These are phyloP conservation scores for Riparia riparia DNA, from an alignment of 2,113 vertebrate species.

Conservation along the genomic window DNA sequence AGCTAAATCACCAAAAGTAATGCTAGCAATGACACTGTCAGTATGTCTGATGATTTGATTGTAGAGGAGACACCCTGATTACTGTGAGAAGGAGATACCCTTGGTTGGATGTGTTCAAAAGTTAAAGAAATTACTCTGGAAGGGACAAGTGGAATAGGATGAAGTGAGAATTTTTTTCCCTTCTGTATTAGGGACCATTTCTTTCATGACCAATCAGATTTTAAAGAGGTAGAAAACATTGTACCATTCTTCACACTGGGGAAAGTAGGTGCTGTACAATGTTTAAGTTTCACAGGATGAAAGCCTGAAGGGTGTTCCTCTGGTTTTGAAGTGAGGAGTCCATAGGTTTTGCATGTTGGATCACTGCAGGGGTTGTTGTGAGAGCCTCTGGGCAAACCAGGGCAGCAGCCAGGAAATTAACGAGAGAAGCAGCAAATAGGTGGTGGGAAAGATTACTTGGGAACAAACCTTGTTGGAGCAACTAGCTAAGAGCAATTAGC, in stretches of 20 bases:
- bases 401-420: neutral
- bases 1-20: neutral
- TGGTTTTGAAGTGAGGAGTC: neutral
- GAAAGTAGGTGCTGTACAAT: neutral
- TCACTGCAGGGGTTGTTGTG: neutral
- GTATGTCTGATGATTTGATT: neutral
- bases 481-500: neutral
- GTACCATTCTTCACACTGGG: neutral
- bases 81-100: neutral
- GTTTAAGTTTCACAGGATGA: neutral
- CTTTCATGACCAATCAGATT: neutral
- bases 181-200: neutral
- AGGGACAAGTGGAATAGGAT: neutral
- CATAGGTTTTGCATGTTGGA: neutral
- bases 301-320: neutral
- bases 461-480: neutral
- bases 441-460: neutral
- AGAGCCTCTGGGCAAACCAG: neutral
- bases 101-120: neutral
- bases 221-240: neutral
- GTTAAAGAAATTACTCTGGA: neutral
- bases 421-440: neutral
- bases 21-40: neutral
- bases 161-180: neutral
- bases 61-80: neutral